Conservation (phyloP, 2,113 vertebrate genomes). For the Saguinus midas region DNA sequence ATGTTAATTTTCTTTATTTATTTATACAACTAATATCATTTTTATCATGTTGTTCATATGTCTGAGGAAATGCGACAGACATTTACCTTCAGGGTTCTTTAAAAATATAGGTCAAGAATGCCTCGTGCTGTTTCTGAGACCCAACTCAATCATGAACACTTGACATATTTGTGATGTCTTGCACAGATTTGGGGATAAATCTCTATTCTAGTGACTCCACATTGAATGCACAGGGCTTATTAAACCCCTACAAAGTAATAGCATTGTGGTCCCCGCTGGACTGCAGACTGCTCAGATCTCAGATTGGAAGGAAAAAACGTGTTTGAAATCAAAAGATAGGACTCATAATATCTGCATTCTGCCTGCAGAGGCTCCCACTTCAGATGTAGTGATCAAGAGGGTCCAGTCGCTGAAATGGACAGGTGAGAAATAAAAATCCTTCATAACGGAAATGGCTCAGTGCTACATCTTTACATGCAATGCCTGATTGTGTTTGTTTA, state of each 20-base stretch:
- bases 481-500: not conserved
- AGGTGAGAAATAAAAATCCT: not conserved
- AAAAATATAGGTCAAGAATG: not conserved
- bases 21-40: not conserved
- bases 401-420: not conserved
- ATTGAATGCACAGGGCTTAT: not conserved
- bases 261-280: not conserved
- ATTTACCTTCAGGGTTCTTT: not conserved
- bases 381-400: not conserved
- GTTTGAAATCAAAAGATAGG: not conserved
- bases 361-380: not conserved
- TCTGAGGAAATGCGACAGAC: not conserved
- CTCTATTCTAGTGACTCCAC: not conserved
- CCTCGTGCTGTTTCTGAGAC: not conserved
- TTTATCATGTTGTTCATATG: not conserved
- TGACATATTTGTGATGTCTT: not conserved
- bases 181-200: not conserved
- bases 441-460: not conserved
- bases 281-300: not conserved
- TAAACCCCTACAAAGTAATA: not conserved
- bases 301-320: conserved; percentile 7
- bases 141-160: not conserved
- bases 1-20: not conserved
- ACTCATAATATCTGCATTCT: not conserved
- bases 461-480: not conserved